phyloP scores from a whole-genome alignment of 2,888 invertebrate species.

The Spialia ferax region DNA sequence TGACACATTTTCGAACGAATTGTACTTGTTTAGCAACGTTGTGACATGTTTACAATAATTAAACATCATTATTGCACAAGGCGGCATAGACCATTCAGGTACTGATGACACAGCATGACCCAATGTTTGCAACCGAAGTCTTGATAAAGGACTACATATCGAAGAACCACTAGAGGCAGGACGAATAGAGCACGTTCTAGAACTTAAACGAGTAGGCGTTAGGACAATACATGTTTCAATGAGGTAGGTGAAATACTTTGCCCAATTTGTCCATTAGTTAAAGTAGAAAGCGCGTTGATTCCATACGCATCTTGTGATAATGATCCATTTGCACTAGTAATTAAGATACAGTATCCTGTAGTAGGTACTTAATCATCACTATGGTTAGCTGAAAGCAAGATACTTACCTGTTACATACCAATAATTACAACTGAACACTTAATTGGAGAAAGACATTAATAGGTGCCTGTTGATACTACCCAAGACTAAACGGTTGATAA shows the following conservation, averaged over 20 bases:
- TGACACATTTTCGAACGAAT: slow-evolving; percentile 39
- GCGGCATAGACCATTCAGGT: slow-evolving; percentile 31
- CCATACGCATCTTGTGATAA: too few species aligned
- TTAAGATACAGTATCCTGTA: too few species aligned
- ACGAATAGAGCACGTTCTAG: slow-evolving; percentile 30
- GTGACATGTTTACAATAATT: slow-evolving; percentile 41
- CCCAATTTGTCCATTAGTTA: background rate
- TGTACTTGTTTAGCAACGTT: slow-evolving; percentile 38
- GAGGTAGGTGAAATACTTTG: background rate
- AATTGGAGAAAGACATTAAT: background rate
- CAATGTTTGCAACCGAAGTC: slow-evolving; percentile 27
- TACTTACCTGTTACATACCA: too few species aligned
- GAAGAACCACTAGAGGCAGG: slow-evolving; percentile 6
- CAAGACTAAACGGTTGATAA: too few species aligned
- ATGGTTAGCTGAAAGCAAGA: too few species aligned
- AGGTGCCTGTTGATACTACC: background rate
- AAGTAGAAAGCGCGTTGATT: too few species aligned
- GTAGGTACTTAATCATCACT: too few species aligned
- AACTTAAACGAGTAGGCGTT: background rate
- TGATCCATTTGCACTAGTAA: too few species aligned
- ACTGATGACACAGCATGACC: slow-evolving; percentile 38
- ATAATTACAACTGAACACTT: background rate
- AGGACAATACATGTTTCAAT: background rate
- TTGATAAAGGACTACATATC: slow-evolving; percentile 34
- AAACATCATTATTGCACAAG: slow-evolving; percentile 41